Conservation (phyloP, 1,140 invertebrate genomes). For the Trichonephila clavata region DNA sequence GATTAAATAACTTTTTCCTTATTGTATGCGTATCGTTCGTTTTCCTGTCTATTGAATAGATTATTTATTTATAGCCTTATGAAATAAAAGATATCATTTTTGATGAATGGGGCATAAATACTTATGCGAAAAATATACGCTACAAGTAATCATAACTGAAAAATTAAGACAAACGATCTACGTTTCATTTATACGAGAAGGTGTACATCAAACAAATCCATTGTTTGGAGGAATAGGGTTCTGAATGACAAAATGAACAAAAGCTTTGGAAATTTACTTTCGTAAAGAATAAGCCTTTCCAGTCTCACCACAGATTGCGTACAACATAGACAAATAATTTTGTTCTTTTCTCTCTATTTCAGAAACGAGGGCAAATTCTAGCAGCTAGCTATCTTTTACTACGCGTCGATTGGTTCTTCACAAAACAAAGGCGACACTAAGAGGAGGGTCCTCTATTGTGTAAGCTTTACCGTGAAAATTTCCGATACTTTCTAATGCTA, state of each 20-base stretch:
- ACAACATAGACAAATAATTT: background rate
- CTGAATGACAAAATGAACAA: conserved; percentile 27
- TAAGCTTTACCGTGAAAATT: background rate
- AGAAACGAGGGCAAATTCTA: conserved; percentile 9
- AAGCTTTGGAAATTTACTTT: background rate
- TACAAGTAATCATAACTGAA: background rate
- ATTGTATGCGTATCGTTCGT: too few relatives aligned
- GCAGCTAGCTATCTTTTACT: background rate
- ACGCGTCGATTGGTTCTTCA: background rate
- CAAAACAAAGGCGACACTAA: background rate
- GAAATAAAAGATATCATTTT: background rate
- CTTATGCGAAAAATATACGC: background rate
- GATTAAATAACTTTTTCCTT: too few relatives aligned
- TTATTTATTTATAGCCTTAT: background rate
- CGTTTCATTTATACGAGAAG: background rate
- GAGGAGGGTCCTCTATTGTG: background rate
- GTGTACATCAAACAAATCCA: background rate
- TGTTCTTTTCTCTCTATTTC: conserved; percentile 17
- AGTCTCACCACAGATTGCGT: background rate
- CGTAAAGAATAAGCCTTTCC: background rate
- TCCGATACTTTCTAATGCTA: background rate
- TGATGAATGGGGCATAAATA: background rate
- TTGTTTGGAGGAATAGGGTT: background rate
- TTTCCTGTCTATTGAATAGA: background rate
- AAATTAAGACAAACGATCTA: background rate